Percentiles rank a stretch among this genome's conserved stretches.
Conservation (phyloP, 2,888 invertebrate species). For the Nephrotoma flavescens region DNA sequence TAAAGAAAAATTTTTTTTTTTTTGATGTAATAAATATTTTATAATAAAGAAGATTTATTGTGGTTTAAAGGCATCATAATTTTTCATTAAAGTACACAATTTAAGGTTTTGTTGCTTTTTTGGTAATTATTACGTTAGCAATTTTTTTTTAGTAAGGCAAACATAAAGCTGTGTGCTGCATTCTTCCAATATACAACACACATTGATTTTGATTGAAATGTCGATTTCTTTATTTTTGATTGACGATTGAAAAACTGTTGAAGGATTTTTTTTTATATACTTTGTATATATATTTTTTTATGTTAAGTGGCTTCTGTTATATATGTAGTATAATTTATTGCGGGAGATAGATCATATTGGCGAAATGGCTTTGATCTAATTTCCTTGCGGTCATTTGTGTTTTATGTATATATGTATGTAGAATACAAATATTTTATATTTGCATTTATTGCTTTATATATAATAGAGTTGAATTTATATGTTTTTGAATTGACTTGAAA, state of each 20-base stretch:
- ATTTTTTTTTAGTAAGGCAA: background rate
- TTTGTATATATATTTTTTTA: background rate
- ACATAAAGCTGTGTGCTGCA: background rate
- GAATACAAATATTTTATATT: background rate
- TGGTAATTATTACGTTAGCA: background rate
- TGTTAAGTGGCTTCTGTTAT: background rate
- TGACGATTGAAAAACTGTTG: background rate
- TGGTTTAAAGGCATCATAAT: slow-evolving; percentile 1
- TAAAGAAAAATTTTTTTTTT: background rate
- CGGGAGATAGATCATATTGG: background rate
- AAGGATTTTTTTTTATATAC: background rate
- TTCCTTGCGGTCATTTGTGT: background rate
- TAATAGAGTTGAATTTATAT: too few relatives aligned
- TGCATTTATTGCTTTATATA: background rate
- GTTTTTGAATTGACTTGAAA: background rate
- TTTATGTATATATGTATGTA: background rate
- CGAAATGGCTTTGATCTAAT: background rate
- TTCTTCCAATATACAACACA: background rate
- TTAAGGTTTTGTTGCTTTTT: background rate
- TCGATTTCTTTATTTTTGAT: background rate
- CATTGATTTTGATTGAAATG: background rate
- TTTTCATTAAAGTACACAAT: background rate
- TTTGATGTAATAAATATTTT: background rate
- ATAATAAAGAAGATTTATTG: slow-evolving; percentile 1
- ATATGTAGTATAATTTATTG: background rate